A percentile compares a stretch with the other conserved stretches of the same genome.
phyloP scores from a whole-genome alignment of 2,113 vertebrate species.

The Sphyrna mokarran region DNA sequence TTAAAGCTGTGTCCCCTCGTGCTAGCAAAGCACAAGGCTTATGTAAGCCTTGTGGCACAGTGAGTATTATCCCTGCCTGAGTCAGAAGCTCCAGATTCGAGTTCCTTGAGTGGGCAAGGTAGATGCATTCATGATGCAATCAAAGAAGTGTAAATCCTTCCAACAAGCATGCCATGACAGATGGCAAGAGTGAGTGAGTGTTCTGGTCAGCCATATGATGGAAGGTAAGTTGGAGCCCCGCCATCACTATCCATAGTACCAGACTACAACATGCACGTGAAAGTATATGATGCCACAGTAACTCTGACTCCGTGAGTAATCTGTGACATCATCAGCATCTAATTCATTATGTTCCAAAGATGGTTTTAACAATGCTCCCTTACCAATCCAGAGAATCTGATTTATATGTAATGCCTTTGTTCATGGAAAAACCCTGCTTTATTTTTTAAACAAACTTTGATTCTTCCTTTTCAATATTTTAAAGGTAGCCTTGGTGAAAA shows the following conservation, averaged over 20 bases:
- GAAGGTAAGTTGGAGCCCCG: background rate
- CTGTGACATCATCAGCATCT: background rate
- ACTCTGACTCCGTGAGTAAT: background rate
- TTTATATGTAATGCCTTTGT: background rate
- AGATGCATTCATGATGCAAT: background rate
- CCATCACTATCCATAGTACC: background rate
- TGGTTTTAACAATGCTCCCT: background rate
- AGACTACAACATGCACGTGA: background rate
- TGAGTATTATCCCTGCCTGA: background rate
- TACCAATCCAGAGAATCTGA: background rate
- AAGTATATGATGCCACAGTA: background rate
- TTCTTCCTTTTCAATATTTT: background rate
- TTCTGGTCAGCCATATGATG: background rate
- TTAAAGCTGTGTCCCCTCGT: too few species aligned
- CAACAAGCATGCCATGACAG: background rate
- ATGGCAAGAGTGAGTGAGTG: background rate
- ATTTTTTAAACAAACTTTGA: slow-evolving; percentile 17
- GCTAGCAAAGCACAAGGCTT: too few species aligned
- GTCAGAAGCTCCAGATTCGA: background rate
- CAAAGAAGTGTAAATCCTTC: background rate
- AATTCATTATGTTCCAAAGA: background rate
- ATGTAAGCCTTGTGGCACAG: background rate
- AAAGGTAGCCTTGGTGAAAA: slow-evolving; percentile 82
- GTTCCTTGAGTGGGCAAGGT: background rate
- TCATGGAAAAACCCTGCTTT: background rate